Conservation (phyloP, 2,888 invertebrate genomes). For the Mactromeris polynyma region DNA sequence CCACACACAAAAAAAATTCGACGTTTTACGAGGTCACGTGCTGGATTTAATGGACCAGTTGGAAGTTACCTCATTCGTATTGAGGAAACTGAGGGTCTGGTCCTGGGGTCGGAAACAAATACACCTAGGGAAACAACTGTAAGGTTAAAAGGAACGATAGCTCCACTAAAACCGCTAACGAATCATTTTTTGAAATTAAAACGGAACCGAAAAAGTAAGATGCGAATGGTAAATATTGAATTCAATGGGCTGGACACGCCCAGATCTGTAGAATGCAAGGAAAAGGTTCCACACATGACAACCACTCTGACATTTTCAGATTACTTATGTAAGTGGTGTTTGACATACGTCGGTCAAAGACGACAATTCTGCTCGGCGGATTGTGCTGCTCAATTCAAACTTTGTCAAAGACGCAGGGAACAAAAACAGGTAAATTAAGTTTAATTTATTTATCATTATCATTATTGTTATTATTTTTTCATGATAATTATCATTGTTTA, state of each 20-base stretch:
- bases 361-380: slow-evolving; percentile 71
- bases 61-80: slow-evolving; percentile 56
- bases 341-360: slow-evolving; percentile 69
- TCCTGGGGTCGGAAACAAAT: slow-evolving; percentile 3
- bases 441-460: not conserved
- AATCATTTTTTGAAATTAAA: slow-evolving; percentile 42
- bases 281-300: slow-evolving; percentile 47
- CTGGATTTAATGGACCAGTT: slow-evolving; percentile 55
- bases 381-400: slow-evolving; percentile 68
- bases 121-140: slow-evolving; percentile 20
- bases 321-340: slow-evolving; percentile 70
- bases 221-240: slow-evolving; percentile 61
- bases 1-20: slow-evolving; percentile 49
- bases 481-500: no score
- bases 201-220: slow-evolving; percentile 32
- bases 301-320: slow-evolving; percentile 70
- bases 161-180: slow-evolving; percentile 44
- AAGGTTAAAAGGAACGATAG: slow-evolving; percentile 34
- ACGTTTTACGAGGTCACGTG: slow-evolving; percentile 37
- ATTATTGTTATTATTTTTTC: no score
- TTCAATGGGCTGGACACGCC: slow-evolving; percentile 50
- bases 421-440: slow-evolving; percentile 54
- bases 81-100: slow-evolving; percentile 29
- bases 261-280: slow-evolving; percentile 20
- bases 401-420: slow-evolving; percentile 63